Percentiles rank a stretch among this genome's conserved stretches.
These are phyloP conservation scores for Argyra leucocephala DNA, from an alignment of 2,888 invertebrate genomes.

Conservation along the genomic window DNA sequence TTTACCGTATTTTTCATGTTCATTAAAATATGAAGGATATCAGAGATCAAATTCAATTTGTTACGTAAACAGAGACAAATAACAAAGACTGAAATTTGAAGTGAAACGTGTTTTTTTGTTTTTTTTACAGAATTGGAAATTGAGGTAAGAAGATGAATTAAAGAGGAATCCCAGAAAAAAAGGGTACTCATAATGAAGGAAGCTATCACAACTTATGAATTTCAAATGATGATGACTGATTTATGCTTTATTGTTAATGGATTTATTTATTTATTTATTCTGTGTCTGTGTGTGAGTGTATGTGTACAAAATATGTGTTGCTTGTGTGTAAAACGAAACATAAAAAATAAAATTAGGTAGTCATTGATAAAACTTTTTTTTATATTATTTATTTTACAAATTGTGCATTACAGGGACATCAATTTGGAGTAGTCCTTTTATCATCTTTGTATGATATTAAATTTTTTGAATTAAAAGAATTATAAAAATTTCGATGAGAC, in stretches of 20 bases:
- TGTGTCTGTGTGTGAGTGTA: no score
- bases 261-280: not conserved
- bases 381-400: no score
- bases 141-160: not conserved
- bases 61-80: not conserved
- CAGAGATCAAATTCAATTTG: slow-evolving; percentile 6
- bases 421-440: no score
- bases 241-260: not conserved
- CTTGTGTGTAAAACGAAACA: no score
- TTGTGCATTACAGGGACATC: no score
- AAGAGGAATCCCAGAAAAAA: no score
- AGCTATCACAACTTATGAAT: not conserved
- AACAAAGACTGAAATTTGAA: not conserved
- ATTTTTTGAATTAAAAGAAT: no score
- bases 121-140: not conserved
- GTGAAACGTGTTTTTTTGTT: not conserved
- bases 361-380: no score
- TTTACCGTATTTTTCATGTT: not conserved
- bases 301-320: no score
- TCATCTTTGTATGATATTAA: no score
- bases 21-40: not conserved
- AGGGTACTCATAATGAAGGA: not conserved
- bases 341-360: no score
- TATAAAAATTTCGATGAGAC: no score
- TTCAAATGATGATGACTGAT: slow-evolving; percentile 1